Conservation (phyloP, 2,888 invertebrate genomes). For the Meganola albula region DNA sequence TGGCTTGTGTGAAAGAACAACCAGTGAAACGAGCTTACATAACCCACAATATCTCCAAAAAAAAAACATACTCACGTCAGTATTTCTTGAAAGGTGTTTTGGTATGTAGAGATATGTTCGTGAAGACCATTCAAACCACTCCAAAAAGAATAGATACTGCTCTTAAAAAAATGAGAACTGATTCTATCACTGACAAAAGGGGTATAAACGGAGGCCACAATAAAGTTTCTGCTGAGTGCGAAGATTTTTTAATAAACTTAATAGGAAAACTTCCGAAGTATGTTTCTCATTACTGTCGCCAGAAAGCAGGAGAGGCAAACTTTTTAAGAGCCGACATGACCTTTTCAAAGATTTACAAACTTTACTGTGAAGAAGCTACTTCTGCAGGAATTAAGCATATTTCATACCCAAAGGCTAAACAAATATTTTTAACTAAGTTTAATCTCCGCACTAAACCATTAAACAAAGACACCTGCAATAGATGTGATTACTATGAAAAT, state of each 20-base stretch:
- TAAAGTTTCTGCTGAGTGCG: slow-evolving; percentile 5
- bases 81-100: slow-evolving; percentile 6
- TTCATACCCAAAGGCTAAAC: slow-evolving; percentile 7
- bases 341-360: slow-evolving; percentile 10
- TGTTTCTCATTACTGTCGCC: slow-evolving; percentile 8
- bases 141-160: slow-evolving; percentile 12
- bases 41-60: slow-evolving; percentile 6
- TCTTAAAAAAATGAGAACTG: slow-evolving; percentile 9
- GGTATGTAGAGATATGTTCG: slow-evolving; percentile 13
- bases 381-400: slow-evolving; percentile 5
- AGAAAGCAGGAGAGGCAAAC: slow-evolving; percentile 11
- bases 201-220: slow-evolving; percentile 6
- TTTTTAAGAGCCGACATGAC: slow-evolving; percentile 9
- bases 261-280: slow-evolving; percentile 9
- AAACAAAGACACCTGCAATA: slow-evolving; percentile 15
- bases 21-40: slow-evolving; percentile 2
- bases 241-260: slow-evolving; percentile 7
- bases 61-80: slow-evolving; percentile 5
- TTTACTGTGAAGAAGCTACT: slow-evolving; percentile 10
- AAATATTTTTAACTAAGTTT: slow-evolving; percentile 12
- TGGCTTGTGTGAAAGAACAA: slow-evolving; percentile 8
- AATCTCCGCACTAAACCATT: slow-evolving; percentile 13
- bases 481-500: slow-evolving; percentile 8
- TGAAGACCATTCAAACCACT: slow-evolving; percentile 14
- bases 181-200: slow-evolving; percentile 6